These are phyloP conservation scores for Athalia cordata DNA, from an alignment of 2,888 invertebrate genomes.

Conservation along the genomic window DNA sequence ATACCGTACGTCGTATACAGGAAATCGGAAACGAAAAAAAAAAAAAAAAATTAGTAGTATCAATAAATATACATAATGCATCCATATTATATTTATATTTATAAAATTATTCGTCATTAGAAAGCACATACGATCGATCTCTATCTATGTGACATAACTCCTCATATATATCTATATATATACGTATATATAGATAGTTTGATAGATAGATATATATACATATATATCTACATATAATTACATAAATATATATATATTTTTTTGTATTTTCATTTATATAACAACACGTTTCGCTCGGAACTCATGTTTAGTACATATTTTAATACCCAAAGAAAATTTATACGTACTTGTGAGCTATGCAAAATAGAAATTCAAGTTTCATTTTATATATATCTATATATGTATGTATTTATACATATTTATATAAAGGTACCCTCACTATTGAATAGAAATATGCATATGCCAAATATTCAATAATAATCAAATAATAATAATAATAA, in stretches of 20 bases:
- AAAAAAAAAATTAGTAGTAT: too few species aligned
- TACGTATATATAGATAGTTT: constrained; percentile 57
- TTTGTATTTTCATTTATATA: constrained; percentile 58
- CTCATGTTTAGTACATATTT: constrained; percentile 68
- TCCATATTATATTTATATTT: constrained; percentile 71
- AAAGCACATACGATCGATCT: constrained; percentile 72
- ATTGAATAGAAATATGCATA: constrained; percentile 71
- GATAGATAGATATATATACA: constrained; percentile 62
- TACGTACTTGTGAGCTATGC: constrained; percentile 69
- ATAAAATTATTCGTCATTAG: constrained; percentile 72
- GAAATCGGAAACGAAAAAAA: background rate
- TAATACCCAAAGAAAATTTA: constrained; percentile 50
- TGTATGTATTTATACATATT: constrained; percentile 60
- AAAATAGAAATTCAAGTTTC: constrained; percentile 71
- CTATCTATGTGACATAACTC: constrained; percentile 70
- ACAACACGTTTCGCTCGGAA: constrained; percentile 62
- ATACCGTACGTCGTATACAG: constrained; percentile 2
- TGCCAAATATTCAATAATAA: constrained; percentile 70
- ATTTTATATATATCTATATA: constrained; percentile 63
- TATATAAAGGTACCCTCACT: constrained; percentile 68
- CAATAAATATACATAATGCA: constrained; percentile 63
- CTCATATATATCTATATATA: constrained; percentile 53
- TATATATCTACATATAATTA: constrained; percentile 63
- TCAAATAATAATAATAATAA: constrained; percentile 66
- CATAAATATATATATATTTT: constrained; percentile 59